Conservation (phyloP, 2,888 invertebrate species). For the Onthophagus sagittarius region DNA sequence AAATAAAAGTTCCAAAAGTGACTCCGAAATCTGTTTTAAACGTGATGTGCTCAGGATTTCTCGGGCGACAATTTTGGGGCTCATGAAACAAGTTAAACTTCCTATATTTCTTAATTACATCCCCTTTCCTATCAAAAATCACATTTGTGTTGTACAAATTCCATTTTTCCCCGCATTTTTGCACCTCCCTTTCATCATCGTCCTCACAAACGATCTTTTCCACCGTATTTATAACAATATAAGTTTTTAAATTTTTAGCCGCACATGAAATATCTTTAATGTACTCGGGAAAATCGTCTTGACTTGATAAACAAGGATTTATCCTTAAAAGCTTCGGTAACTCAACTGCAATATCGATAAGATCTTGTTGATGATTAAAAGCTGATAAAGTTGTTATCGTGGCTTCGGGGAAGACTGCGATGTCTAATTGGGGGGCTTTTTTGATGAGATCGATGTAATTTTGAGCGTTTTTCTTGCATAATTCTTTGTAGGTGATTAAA, state of each 20-base stretch:
- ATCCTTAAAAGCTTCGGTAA: conserved; percentile 37
- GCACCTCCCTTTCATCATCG: neutral
- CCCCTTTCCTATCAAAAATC: conserved; percentile 70
- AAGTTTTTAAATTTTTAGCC: conserved; percentile 56
- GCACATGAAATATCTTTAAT: conserved; percentile 60
- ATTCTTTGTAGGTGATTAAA: neutral
- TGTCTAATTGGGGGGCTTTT: conserved; percentile 59
- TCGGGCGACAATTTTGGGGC: conserved; percentile 45
- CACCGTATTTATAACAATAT: conserved; percentile 66
- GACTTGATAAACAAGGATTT: conserved; percentile 37
- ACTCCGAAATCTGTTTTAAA: conserved; percentile 78
- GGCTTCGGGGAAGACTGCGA: conserved; percentile 75
- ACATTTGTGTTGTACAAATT: conserved; percentile 73
- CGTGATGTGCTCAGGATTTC: conserved; percentile 54
- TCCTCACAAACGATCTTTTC: conserved; percentile 58
- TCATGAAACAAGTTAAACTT: conserved; percentile 44
- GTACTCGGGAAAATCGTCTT: conserved; percentile 45
- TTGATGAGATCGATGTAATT: conserved; percentile 16
- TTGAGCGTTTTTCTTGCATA: conserved; percentile 21
- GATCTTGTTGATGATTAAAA: conserved; percentile 42
- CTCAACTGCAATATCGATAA: conserved; percentile 45
- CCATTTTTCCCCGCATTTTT: conserved; percentile 47
- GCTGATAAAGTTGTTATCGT: conserved; percentile 45
- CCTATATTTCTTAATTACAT: conserved; percentile 56
- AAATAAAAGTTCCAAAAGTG: conserved; percentile 74